phyloP scores from a whole-genome alignment of 2,888 invertebrate species.

The Cremastinae sp. region DNA sequence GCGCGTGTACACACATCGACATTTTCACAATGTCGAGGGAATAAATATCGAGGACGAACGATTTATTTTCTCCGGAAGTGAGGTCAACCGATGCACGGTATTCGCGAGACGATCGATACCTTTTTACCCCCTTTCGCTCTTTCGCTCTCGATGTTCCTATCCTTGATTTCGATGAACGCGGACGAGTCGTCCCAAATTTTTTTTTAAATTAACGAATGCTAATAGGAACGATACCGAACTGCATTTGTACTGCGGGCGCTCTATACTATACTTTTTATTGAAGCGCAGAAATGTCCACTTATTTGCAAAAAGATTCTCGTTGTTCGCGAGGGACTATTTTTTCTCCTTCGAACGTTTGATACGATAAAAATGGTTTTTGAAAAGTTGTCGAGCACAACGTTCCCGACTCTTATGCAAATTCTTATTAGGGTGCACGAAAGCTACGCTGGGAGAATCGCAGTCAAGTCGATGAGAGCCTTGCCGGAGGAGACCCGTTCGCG shows the following conservation, averaged over 20 bases:
- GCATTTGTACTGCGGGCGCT: neutral
- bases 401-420: conserved; percentile 45
- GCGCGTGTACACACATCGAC: neutral
- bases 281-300: neutral
- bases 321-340: no score
- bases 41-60: conserved; percentile 59
- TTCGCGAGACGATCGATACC: conserved; percentile 54
- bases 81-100: conserved; percentile 55
- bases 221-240: neutral
- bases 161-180: conserved; percentile 33
- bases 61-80: conserved; percentile 60
- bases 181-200: conserved; percentile 9
- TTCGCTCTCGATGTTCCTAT: conserved; percentile 12
- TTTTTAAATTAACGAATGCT: neutral
- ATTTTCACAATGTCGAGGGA: conserved; percentile 37
- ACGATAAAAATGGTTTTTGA: neutral
- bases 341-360: no score
- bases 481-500: conserved; percentile 37
- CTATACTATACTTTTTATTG: conserved; percentile 8
- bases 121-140: conserved; percentile 1
- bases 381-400: conserved; percentile 6
- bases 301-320: neutral
- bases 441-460: conserved; percentile 25
- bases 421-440: conserved; percentile 15
- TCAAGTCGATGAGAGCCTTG: conserved; percentile 34